These are phyloP conservation scores for Andinoacara biseriatus DNA, from an alignment of 2,113 vertebrate genomes.

Conservation along the genomic window DNA sequence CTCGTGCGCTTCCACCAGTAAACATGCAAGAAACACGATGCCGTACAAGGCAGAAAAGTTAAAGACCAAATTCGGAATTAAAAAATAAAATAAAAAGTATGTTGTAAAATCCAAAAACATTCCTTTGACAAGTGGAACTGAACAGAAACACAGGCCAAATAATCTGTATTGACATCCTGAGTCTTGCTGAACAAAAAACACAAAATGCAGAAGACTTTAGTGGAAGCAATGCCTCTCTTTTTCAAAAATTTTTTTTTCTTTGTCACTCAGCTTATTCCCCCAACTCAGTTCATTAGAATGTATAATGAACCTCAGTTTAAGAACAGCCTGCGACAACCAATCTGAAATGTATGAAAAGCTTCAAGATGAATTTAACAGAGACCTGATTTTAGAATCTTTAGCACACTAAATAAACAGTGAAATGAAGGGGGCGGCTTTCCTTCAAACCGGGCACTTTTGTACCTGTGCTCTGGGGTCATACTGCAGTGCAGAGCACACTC, in stretches of 20 bases:
- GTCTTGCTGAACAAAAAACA: slow-evolving; percentile 47
- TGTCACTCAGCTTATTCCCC: not conserved
- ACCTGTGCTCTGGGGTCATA: slow-evolving; percentile 54
- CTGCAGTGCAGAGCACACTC: slow-evolving; percentile 48
- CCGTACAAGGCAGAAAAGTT: slow-evolving; percentile 36
- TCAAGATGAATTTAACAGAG: slow-evolving; percentile 29
- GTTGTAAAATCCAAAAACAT: slow-evolving; percentile 28
- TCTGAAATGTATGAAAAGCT: slow-evolving; percentile 52
- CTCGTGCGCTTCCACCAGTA: slow-evolving; percentile 60
- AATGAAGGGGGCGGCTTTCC: slow-evolving; percentile 59
- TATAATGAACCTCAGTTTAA: slow-evolving; percentile 39
- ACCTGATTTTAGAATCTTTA: slow-evolving; percentile 37
- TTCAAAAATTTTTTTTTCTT: too few species aligned
- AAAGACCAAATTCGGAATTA: slow-evolving; percentile 33
- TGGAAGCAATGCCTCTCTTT: slow-evolving; percentile 21
- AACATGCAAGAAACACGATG: slow-evolving; percentile 66
- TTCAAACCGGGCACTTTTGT: slow-evolving; percentile 46
- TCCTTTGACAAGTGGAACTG: slow-evolving; percentile 25
- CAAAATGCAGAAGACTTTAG: slow-evolving; percentile 43
- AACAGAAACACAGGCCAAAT: slow-evolving; percentile 47
- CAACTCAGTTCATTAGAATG: slow-evolving; percentile 9
- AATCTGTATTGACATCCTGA: slow-evolving; percentile 47
- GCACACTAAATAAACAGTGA: slow-evolving; percentile 21
- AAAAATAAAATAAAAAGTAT: not conserved
- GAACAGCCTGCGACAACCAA: slow-evolving; percentile 7